Evolutionary conservation across 2,113 vertebrate genomes (phyloP).

Genomic region (Eolophus roseicapilla): DNA sequence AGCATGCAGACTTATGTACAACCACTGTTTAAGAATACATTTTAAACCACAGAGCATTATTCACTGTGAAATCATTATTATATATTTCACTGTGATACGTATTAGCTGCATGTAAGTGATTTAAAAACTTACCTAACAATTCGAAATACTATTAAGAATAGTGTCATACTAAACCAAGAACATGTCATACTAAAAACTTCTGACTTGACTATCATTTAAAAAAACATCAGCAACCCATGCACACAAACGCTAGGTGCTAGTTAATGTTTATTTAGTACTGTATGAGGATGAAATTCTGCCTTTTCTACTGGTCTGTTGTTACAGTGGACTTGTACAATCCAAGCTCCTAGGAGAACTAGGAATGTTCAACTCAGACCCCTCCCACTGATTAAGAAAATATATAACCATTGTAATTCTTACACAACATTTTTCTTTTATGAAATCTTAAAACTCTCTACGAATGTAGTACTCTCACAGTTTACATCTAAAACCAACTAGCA

Average conservation of each 20-base stretch:
- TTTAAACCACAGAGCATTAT: neutral
- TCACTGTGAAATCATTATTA: neutral
- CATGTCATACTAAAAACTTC: neutral
- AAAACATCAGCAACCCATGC: neutral
- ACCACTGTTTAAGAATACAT: neutral
- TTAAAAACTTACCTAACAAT: neutral
- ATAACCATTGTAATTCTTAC: neutral
- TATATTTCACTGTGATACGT: neutral
- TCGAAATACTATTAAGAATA: neutral
- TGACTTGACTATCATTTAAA: neutral
- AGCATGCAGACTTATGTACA: neutral
- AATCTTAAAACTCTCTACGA: neutral
- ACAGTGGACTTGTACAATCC: neutral
- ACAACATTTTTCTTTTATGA: neutral
- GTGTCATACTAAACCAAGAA: neutral
- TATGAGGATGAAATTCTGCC: neutral
- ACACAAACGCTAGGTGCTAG: neutral
- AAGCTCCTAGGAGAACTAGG: neutral
- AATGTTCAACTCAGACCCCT: neutral
- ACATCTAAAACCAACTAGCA: neutral
- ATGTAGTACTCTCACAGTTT: neutral
- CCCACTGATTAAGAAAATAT: neutral
- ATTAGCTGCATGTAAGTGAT: neutral
- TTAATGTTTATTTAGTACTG: neutral
- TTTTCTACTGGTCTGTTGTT: neutral